Evolutionary conservation across 2,113 vertebrate species (phyloP), one percentile per base, ranked within the genome.

Genomic region (Leptodactylus fuscus): DNA sequence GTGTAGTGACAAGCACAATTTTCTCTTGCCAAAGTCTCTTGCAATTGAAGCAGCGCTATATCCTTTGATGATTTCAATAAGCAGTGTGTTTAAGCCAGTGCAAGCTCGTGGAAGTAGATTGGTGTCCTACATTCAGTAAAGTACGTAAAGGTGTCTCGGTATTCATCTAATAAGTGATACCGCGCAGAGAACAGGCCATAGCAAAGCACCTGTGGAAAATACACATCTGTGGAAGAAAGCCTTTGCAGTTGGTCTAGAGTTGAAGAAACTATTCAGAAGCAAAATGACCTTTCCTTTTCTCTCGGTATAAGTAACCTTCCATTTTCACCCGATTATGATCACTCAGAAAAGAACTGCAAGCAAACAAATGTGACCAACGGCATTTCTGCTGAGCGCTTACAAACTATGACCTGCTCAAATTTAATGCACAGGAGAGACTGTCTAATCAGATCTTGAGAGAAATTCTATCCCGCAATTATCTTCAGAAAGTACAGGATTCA

Each of bases 131-230:
- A 34, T 9, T 85, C 85, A 4, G 82, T 55, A 89, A n/a, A 77
- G 32, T 85, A 81, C 88, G 0, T 0, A 78, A 81, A 51, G 87
- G 73, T 27, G 58, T 4, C 87, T 86, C 82, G 84, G 79, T 78
- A 88, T 87, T 87, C 0, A 1, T 71, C 87, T 89, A 87, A 82
- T 85, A 88, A 87, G 81, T 90, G 44, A 80, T 55, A 0, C 0
- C 0, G 75, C 78, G 86, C 46, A 44, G 92, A 88, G 91, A 89
- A 84, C 2, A 0, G 89, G 87, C 89, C 87, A 92, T 88, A 73
- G 87, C 89, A 79, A 87, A 90, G 89, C 89, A 80, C 46, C 55
- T 67, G 22, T 90, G n/a, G n/a, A n/a, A n/a, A 89, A 87, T 87
- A 81, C 79, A 90, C 70, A 81, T 2, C 22, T 89, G 88, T 87